Evolutionary conservation across 1,140 invertebrate species (phyloP), one percentile per base, ranked within the genome.

Genomic region (Triops cancriformis): DNA sequence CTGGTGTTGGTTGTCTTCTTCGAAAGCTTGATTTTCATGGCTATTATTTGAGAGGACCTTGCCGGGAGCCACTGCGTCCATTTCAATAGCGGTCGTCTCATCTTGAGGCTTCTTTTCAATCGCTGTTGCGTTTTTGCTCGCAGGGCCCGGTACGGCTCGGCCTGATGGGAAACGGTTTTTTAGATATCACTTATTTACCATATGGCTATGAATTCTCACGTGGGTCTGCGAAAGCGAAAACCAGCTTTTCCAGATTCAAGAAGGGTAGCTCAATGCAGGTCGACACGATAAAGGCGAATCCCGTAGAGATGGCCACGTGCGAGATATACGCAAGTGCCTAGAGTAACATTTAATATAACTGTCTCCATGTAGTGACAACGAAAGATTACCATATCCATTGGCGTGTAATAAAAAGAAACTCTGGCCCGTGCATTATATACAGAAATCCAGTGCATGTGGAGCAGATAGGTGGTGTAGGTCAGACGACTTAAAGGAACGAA

Each of bases 401-500:
- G 28, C 0, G 78, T 79, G 14, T 84, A 92, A 91, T 81, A 92
- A 89, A 76, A 92, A 85, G 14, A 87, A 86, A 81, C 92, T 90
- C 83, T 92, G 89, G 23, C 94, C 83, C 83, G 93, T 91, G 18
- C 93, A 84, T 2, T 92, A 89, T 77, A 79, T 9, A 12, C 74
- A 26, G n/a, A 26, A 26, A 79, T 28, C 74, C 45, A 76, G 23
- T 77, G 43, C 18, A 83, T 82, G 79, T 87, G 86, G n/a, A 87
- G 80, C 7, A 94, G 84, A 82, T 93, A 94, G 6, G 89, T 88
- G 72, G 89, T 88, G 82, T 92, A 94, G 0, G 90, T 88, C 23
- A 94, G 84, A 80, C 90, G 88, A 76, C 90, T 89, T 3, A 94
- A 84, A 1, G 91, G 90, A 27, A 90, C 85, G 85, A 90, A 91